Conservation (phyloP, 2,888 invertebrate genomes). For the Cheiracanthium punctorium region DNA sequence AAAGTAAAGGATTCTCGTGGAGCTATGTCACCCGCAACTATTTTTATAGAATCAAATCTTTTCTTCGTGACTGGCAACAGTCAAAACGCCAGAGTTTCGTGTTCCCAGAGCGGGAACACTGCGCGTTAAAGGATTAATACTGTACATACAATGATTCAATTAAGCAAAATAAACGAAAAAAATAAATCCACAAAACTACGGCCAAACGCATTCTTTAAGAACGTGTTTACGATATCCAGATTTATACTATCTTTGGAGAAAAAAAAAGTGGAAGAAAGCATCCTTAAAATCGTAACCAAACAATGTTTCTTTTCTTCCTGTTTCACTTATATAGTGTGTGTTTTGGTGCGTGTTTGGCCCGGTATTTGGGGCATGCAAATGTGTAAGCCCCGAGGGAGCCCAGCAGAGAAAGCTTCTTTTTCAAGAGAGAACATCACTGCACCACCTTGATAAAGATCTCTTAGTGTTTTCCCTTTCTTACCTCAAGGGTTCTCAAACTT, state of each 20-base stretch:
- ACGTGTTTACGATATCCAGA: background rate
- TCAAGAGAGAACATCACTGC: background rate
- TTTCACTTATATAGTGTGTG: background rate
- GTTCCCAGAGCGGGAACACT: too few relatives aligned
- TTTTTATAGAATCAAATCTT: too few relatives aligned
- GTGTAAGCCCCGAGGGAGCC: background rate
- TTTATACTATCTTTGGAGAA: too few relatives aligned
- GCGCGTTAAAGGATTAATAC: too few relatives aligned
- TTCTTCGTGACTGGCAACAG: too few relatives aligned
- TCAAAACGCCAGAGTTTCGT: too few relatives aligned
- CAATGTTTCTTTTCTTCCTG: background rate
- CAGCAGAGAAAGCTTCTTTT: background rate
- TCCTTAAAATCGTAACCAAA: background rate
- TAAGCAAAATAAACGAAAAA: background rate
- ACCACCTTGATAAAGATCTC: background rate
- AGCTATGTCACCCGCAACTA: too few relatives aligned
- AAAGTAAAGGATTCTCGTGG: too few relatives aligned
- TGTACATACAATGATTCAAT: too few relatives aligned
- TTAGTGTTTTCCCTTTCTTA: background rate
- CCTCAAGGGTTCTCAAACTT: background rate
- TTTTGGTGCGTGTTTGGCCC: background rate
- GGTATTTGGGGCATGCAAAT: conserved; percentile 3
- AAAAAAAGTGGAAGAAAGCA: background rate
- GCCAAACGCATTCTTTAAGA: background rate
- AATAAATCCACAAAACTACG: background rate